Evolutionary conservation across 2,797 vertebrate species (phyloP), one percentile per base, ranked within the genome.

Genomic region (Malacoraja senta): DNA sequence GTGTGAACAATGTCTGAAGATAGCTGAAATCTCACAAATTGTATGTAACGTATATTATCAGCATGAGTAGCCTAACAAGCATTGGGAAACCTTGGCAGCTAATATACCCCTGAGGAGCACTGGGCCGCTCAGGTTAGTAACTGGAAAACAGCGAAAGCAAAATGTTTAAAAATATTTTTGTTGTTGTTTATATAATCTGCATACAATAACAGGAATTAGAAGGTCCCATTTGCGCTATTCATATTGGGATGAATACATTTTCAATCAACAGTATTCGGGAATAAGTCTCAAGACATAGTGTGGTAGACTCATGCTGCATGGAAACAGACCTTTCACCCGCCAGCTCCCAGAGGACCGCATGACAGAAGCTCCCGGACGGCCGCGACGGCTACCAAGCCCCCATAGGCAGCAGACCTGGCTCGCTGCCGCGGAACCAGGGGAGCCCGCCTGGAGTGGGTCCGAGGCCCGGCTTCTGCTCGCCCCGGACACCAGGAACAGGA

Each of bases 11-110:
- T 58, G 38, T 1, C 24, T 71, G 6, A 76, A 32, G 68, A 88
- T 10, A 88, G 84, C 84, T 68, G 63, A 88, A 88, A 68, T 88
- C 84, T 21, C 32, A 68, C n/a, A 68, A 88, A 88, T 88, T 88
- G 84, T 63, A 65, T 88, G 61, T 65, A 88, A 88, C 35, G 21
- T 88, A 19, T 68, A 68, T 88, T 68, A 65, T 32, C 63, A 88
- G 17, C 61, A 68, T 65, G 84, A 88, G 13, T 19, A n/a, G n/a
- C n/a, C 84, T 35, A 19, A 68, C n/a, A 35, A 68, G 63, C 61
- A 68, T n/a, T 13, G 53, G 63, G 32, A 68, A 8, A 38, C 38
- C 29, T 53, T 76, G 90, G 71, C 90, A 91, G 38, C 68, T 24
- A n/a, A 76, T 72, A n/a, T 65, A 0, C 24, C 90, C 24, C 35